Evolutionary conservation across 2,113 vertebrate genomes (phyloP).

Genomic region (Colaptes auratus): DNA sequence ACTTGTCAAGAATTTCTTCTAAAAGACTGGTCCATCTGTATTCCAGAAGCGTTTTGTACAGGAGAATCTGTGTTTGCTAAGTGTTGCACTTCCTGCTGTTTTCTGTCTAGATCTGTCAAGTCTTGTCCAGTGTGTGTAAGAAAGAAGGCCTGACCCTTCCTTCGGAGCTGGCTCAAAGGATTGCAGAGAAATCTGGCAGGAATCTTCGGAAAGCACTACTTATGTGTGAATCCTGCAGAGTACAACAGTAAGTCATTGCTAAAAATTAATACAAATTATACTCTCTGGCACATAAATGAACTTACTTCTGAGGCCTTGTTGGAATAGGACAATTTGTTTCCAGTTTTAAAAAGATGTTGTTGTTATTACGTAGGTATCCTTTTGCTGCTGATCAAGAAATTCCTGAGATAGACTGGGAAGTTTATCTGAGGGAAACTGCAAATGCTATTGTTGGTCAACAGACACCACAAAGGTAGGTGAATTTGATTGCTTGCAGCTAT

Average conservation of each 20-base stretch:
- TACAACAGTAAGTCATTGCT: slow-evolving; percentile 91
- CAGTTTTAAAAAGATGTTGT: background rate
- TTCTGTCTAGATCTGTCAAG: slow-evolving; percentile 84
- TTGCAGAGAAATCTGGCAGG: slow-evolving; percentile 90
- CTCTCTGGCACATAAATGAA: background rate
- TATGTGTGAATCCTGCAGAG: slow-evolving; percentile 97
- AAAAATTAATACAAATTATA: background rate
- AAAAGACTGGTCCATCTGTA: background rate
- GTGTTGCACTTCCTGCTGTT: background rate
- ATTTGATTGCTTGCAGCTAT: background rate
- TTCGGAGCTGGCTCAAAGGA: slow-evolving; percentile 85
- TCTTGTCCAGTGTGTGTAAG: slow-evolving; percentile 89
- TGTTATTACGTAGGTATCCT: slow-evolving; percentile 82
- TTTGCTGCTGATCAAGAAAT: slow-evolving; percentile 93
- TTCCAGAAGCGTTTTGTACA: background rate
- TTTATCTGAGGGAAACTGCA: slow-evolving; percentile 95
- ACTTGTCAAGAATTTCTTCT: background rate
- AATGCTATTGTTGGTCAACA: slow-evolving; percentile 94
- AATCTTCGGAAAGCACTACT: slow-evolving; percentile 95
- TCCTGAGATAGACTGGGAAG: slow-evolving; percentile 94
- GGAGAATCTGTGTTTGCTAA: background rate
- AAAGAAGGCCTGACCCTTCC: slow-evolving; percentile 93
- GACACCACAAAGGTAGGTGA: slow-evolving; percentile 88
- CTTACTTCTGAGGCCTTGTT: background rate
- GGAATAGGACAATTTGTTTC: background rate